Evolutionary conservation across 92 coral and sea anemone genomes (phyloP).

Genomic region (Parazoanthus atlanticus): DNA sequence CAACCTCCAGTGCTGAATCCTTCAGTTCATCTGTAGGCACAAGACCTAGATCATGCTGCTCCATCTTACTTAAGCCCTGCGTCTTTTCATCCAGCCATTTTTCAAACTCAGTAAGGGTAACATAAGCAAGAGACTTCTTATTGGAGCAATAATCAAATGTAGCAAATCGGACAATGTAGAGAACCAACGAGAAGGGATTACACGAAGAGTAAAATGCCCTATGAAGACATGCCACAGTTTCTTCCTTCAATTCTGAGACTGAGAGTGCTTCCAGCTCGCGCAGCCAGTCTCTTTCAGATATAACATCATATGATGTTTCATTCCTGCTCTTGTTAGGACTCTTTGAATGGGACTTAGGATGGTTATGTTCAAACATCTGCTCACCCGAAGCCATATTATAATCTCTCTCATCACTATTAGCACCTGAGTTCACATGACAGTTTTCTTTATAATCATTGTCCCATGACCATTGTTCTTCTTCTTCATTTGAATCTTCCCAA

Average conservation of each 20-base stretch:
- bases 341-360: background rate
- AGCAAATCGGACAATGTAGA: constrained; percentile 65
- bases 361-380: background rate
- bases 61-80: constrained; percentile 50
- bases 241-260: constrained; percentile 62
- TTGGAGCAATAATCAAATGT: constrained; percentile 75
- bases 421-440: background rate
- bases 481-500: background rate
- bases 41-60: constrained; percentile 35
- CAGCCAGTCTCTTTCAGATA: constrained; percentile 78
- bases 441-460: background rate
- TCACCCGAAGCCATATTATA: background rate
- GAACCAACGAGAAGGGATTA: constrained; percentile 72
- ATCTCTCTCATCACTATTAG: background rate
- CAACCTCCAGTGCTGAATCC: constrained; percentile 76
- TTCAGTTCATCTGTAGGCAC: constrained; percentile 72
- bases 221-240: constrained; percentile 51
- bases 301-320: background rate
- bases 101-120: constrained; percentile 79
- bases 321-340: background rate
- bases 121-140: constrained; percentile 89
- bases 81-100: constrained; percentile 67
- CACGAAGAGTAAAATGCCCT: constrained; percentile 57
- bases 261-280: constrained; percentile 73
- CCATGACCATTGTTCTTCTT: background rate